Evolutionary conservation across 2,113 vertebrate genomes (phyloP), one percentile per base, ranked within the genome.

Genomic region (Corythoichthys intestinalis): DNA sequence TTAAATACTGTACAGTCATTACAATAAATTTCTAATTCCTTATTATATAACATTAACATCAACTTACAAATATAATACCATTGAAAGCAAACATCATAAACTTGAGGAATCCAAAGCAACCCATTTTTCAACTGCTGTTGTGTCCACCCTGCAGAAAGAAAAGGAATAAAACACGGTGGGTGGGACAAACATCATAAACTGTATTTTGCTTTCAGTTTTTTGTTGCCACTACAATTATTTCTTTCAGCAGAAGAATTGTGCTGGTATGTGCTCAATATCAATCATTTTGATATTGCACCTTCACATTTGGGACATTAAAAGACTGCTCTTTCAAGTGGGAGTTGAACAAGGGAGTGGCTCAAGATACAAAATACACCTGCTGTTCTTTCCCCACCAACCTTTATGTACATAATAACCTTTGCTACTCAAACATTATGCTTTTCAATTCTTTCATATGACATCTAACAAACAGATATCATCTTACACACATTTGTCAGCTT

Each of bases 61-160:
- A 6, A 93, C 94, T 94, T 89, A 94, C 94, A 78, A 93, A 94
- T 68, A 94, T 93, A 44, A 93, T 87, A 58, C 90, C 91, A 6
- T 94, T 94, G 75, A 94, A 92, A 17, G 81, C 1, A 66, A 94
- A 89, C 93, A 94, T 93, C 84, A 91, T 88, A 10, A 34, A 49
- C 85, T 93, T 94, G 73, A 94, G 88, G 81, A 93, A 90, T 44
- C 84, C 81, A 71, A 90, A 93, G 76, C 92, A 94, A 6, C 88
- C 85, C 93, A 93, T 93, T 57, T 13, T 49, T 49, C 61, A 37
- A 67, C 53, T 4, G 73, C 41, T 50, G 61, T 50, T 58, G 12
- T 37, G 13, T 71, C 79, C 15, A 1, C 72, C 70, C 90, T 91
- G 14, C 3, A 67, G 68, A 41, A 13, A 28, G 17, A 47, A 44